These are phyloP conservation scores for Aphelenchoides bicaudatus DNA, from an alignment of 2,888 invertebrate species.

Conservation along the genomic window DNA sequence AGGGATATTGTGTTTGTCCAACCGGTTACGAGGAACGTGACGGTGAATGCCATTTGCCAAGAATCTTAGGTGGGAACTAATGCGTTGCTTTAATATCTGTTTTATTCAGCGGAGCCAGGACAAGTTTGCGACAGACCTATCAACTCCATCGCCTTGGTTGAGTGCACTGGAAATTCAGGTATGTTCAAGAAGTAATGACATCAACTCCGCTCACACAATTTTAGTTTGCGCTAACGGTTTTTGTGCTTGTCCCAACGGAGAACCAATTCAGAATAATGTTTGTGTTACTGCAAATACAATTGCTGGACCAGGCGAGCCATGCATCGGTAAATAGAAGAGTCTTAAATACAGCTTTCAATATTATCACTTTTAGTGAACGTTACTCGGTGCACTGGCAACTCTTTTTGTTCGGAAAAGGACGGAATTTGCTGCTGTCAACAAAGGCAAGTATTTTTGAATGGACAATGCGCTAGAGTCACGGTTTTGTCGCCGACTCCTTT, in stretches of 20 bases:
- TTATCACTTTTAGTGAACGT: conserved; percentile 37
- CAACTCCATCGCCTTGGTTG: conserved; percentile 28
- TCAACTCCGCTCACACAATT: conserved; percentile 43
- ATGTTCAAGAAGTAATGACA: neutral
- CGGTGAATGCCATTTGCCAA: conserved; percentile 34
- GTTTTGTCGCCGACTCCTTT: conserved; percentile 29
- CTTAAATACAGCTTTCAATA: too few relatives aligned
- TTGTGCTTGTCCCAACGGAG: conserved; percentile 58
- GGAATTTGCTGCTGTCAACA: conserved; percentile 50
- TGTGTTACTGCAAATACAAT: conserved; percentile 39
- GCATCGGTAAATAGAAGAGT: too few relatives aligned
- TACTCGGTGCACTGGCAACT: conserved; percentile 57
- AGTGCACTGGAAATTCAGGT: conserved; percentile 27
- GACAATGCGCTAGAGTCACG: conserved; percentile 48
- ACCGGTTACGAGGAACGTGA: conserved; percentile 35
- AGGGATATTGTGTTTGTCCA: conserved; percentile 34
- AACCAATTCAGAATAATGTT: conserved; percentile 43
- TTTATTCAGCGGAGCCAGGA: conserved; percentile 34
- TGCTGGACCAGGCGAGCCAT: conserved; percentile 17
- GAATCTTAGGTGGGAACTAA: conserved; percentile 27
- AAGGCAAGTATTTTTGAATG: conserved; percentile 40
- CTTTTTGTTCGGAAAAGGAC: conserved; percentile 38
- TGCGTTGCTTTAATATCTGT: neutral
- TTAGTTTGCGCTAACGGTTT: conserved; percentile 55
- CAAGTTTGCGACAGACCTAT: conserved; percentile 32